Evolutionary conservation across 53 echinoderm and acorn worm genomes (phyloP).

Genomic region (Antedon mediterranea): DNA sequence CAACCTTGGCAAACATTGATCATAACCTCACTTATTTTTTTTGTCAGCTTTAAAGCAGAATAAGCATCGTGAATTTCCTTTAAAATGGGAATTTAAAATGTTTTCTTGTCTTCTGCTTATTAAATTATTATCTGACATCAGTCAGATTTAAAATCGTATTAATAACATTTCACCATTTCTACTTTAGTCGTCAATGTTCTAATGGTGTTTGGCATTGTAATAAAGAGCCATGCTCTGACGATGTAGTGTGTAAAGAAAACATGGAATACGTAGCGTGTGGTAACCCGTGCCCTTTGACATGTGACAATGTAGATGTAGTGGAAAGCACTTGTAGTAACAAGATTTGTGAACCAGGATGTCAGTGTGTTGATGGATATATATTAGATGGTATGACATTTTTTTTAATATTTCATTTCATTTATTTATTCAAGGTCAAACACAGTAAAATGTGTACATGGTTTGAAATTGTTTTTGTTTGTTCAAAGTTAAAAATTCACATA

Average conservation of each 20-base stretch:
- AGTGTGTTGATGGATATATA: not conserved
- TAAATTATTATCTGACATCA: too few species aligned
- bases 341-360: not conserved
- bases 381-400: not conserved
- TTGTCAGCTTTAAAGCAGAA: too few species aligned
- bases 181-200: not conserved
- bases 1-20: too few species aligned
- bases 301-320: not conserved
- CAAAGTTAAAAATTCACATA: too few species aligned
- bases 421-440: too few species aligned
- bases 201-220: constrained; percentile 3
- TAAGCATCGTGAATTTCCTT: too few species aligned
- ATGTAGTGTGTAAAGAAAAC: not conserved
- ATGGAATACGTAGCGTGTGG: not conserved
- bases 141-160: too few species aligned
- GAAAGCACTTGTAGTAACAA: not conserved
- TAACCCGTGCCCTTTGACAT: not conserved
- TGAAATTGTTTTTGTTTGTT: too few species aligned
- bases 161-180: not conserved
- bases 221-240: not conserved
- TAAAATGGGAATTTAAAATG: not conserved
- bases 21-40: too few species aligned
- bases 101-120: too few species aligned
- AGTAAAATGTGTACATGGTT: too few species aligned
- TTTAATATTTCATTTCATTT: too few species aligned